Evolutionary conservation across 2,888 invertebrate species (phyloP).

Genomic region (Cataglyphis rosenhaueri): DNA sequence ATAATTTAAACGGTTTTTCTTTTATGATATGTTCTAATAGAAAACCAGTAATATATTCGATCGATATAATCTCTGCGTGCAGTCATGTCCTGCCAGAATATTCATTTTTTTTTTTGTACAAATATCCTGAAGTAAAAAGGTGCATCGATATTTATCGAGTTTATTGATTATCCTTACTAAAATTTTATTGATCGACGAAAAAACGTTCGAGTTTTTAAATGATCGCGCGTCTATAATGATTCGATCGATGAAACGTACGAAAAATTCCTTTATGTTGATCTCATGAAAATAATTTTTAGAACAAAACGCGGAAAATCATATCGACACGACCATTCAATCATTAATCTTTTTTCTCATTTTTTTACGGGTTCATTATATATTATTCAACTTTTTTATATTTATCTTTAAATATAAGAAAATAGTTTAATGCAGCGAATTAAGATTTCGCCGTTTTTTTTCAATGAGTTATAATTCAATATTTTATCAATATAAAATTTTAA

Average conservation of each 20-base stretch:
- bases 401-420: not conserved
- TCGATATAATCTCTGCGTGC: conserved; percentile 54
- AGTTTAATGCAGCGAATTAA: not conserved
- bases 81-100: conserved; percentile 70
- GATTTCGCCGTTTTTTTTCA: not conserved
- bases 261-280: not conserved
- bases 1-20: conserved; percentile 23
- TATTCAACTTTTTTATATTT: not conserved
- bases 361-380: not conserved
- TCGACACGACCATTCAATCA: not conserved
- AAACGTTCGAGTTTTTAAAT: conserved; percentile 1
- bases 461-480: not conserved
- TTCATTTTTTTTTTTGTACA: conserved; percentile 61
- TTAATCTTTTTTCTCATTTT: not conserved
- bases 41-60: conserved; percentile 30
- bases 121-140: conserved; percentile 65
- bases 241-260: not conserved
- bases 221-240: not conserved
- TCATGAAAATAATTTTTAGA: not conserved
- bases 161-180: conserved; percentile 41
- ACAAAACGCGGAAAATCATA: not conserved
- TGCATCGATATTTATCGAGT: conserved; percentile 60
- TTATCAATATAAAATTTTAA: not conserved
- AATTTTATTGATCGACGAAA: conserved; percentile 63
- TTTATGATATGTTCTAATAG: conserved; percentile 34